A percentile compares a stretch with the other conserved stretches of the same genome.
Conservation (phyloP, 2,888 invertebrate species). For the Sphaerophoria taeniata region DNA sequence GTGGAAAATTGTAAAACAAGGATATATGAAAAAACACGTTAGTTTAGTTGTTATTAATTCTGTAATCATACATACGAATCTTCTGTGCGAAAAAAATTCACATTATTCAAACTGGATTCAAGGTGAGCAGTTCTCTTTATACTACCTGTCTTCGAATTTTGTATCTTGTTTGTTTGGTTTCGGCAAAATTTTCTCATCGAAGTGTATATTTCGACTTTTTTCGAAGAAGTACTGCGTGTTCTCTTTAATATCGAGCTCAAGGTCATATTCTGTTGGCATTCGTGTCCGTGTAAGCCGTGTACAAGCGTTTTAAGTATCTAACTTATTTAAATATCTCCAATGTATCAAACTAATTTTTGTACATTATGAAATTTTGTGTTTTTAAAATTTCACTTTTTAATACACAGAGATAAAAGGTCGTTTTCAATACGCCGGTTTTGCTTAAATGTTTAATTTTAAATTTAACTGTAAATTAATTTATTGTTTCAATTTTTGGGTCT, state of each 20-base stretch:
- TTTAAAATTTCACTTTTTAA: too few species aligned
- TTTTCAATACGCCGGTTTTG: too few species aligned
- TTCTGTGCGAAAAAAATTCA: background rate
- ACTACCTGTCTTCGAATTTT: background rate
- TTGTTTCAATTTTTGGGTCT: too few species aligned
- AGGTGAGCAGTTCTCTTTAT: slow-evolving; percentile 10
- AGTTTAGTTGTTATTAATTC: too few species aligned
- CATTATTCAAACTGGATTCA: background rate
- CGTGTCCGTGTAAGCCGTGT: background rate
- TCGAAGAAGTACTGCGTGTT: slow-evolving; percentile 31
- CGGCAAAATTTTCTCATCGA: background rate
- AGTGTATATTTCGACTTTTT: background rate
- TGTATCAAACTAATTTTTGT: too few species aligned
- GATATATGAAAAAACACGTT: too few species aligned
- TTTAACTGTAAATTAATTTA: too few species aligned
- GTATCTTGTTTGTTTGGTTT: background rate
- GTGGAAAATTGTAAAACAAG: too few species aligned
- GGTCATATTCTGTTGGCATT: slow-evolving; percentile 31
- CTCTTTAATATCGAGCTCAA: slow-evolving; percentile 62
- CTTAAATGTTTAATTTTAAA: too few species aligned
- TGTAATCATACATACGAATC: background rate
- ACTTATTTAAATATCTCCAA: slow-evolving; percentile 31
- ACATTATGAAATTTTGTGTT: too few species aligned
- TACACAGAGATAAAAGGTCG: too few species aligned
- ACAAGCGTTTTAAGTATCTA: slow-evolving; percentile 53